A percentile compares a stretch with the other conserved stretches of the same genome.
These are phyloP conservation scores for Elanus axillaris DNA, from an alignment of 2,113 vertebrate genomes.

Conservation along the genomic window DNA sequence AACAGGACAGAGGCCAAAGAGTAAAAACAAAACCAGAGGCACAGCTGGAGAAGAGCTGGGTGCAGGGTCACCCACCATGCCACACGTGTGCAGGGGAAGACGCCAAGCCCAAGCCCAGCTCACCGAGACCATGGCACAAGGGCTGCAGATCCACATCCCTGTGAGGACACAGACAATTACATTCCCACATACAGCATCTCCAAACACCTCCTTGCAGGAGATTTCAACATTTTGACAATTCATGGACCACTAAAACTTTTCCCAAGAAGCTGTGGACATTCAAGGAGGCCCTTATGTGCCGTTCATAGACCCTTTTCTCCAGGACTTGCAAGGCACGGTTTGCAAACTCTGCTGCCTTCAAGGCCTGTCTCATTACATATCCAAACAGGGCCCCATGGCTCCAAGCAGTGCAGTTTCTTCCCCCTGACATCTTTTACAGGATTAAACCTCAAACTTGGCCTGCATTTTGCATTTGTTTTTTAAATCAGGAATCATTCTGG, in stretches of 20 bases:
- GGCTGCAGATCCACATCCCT: background rate
- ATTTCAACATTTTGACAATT: background rate
- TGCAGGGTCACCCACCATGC: background rate
- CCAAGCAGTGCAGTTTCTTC: background rate
- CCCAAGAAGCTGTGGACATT: rapidly evolving
- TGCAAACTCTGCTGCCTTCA: background rate
- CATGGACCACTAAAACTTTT: background rate
- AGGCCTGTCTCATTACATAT: background rate
- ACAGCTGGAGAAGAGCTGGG: background rate
- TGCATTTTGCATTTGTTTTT: conserved; percentile 13
- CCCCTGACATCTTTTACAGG: background rate
- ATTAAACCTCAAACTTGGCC: conserved; percentile 13
- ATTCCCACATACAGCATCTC: background rate
- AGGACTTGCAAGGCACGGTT: background rate
- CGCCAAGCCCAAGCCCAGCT: background rate
- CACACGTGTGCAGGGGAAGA: rapidly evolving
- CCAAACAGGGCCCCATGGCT: background rate
- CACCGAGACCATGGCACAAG: background rate
- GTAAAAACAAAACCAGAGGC: background rate
- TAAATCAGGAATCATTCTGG: conserved; percentile 36
- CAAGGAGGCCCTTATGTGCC: background rate
- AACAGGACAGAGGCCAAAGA: background rate
- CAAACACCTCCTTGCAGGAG: background rate
- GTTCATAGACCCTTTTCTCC: background rate
- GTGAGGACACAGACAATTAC: rapidly evolving